Evolutionary conservation across 2,888 invertebrate species (phyloP), one percentile per base, ranked within the genome.

Genomic region (Drosophila robusta): DNA sequence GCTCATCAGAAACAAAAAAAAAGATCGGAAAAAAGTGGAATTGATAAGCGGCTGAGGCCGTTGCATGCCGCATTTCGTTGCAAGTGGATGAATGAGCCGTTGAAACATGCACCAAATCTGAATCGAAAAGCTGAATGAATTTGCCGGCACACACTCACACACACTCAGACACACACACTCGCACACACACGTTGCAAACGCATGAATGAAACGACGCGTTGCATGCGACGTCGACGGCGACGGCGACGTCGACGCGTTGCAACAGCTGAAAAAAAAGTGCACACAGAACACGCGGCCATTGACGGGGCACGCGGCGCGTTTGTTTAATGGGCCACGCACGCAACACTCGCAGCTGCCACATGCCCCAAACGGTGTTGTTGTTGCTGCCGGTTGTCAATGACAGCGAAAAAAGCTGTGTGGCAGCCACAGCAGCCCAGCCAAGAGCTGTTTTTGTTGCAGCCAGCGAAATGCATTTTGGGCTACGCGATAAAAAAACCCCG

Each of bases 271-370:
- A 54, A 45, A 32, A 41, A 39, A 52, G 34, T 8, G 22, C 54
- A 49, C 62, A 42, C 56, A 52, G 69, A 65, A 41, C 46, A 14
- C 38, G 67, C 65, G 39, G 69, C 78, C 65, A 74, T 78, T 78
- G 78, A 78, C 75, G 68, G 57, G 66, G 46, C 71, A 63, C 54
- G 71, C 55, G 70, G 63, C 70, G 69, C 87, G 87, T 77, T 81
- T 80, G 82, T 81, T 82, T 84, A 87, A 82, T 87, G 78, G 75
- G 87, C 78, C 88, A 85, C 82, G 88, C 82, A 88, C 80, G 88
- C 88, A 72, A 75, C 64, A 52, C 63, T 62, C 55, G 57, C 47
- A 38, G 38, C 54, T 34, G 34, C 42, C 11, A 55, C 61, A 45
- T 60, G 54, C 50, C 45, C 49, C 50, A 73, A 57, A 63, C 38